Conservation (phyloP, 2,797 vertebrate genomes). For the Notoglanidium macrostoma region DNA sequence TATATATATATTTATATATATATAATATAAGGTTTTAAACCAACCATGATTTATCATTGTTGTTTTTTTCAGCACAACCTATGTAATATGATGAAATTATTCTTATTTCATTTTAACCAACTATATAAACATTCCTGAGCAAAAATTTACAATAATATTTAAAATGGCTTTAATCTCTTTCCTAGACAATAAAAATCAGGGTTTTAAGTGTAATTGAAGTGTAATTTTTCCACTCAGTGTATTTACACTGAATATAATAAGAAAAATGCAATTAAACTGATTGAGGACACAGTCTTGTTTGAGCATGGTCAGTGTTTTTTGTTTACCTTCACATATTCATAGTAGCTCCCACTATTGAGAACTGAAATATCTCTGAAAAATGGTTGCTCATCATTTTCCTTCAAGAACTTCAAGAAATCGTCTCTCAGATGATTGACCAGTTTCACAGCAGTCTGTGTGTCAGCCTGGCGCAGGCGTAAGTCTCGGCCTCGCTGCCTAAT, state of each 20-base stretch:
- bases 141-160: too few relatives aligned
- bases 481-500: constrained; percentile 54
- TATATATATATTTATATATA: neutral
- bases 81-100: too few relatives aligned
- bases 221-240: too few relatives aligned
- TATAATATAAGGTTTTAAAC: neutral
- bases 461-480: constrained; percentile 54
- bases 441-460: constrained; percentile 58
- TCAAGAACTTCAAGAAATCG: constrained; percentile 68
- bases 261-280: too few relatives aligned
- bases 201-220: neutral
- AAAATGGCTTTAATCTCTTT: neutral
- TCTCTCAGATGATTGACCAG: constrained; percentile 67
- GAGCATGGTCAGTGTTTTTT: neutral
- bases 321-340: constrained; percentile 71
- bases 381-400: constrained; percentile 60
- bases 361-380: constrained; percentile 63
- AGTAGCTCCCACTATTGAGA: constrained; percentile 73
- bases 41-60: neutral
- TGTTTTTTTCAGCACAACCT: too few relatives aligned
- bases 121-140: too few relatives aligned
- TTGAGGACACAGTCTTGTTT: neutral
- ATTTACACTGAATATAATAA: too few relatives aligned
- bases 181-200: neutral
- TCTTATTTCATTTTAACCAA: too few relatives aligned